These are phyloP conservation scores for Microcebus jonahi DNA, from an alignment of 2,113 vertebrate genomes.

Conservation along the genomic window DNA sequence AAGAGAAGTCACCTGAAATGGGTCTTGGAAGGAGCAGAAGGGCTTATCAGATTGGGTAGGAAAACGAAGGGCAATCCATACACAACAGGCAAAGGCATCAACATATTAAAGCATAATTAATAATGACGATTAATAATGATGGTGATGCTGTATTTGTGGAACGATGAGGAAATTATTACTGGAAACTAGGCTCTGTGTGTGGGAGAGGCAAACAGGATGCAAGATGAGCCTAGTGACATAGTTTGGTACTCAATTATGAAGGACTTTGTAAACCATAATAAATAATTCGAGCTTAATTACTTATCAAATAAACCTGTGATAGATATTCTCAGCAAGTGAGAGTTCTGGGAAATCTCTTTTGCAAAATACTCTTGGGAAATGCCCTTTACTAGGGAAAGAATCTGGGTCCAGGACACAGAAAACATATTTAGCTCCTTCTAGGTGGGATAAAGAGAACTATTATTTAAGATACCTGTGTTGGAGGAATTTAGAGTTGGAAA, in stretches of 20 bases:
- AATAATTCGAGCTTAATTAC: background rate
- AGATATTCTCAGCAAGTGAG: background rate
- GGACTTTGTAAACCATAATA: background rate
- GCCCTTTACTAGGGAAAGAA: background rate
- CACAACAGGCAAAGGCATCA: background rate
- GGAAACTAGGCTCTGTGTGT: constrained; percentile 5
- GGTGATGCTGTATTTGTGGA: background rate
- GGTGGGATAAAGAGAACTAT: background rate
- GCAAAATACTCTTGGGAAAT: background rate
- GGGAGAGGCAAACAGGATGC: background rate
- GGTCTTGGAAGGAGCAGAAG: background rate
- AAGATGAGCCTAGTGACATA: background rate
- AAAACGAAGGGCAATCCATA: background rate
- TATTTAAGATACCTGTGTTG: background rate
- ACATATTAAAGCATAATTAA: constrained; percentile 2
- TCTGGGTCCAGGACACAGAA: background rate
- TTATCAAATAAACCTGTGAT: background rate
- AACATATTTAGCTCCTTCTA: background rate
- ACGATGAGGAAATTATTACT: constrained; percentile 53
- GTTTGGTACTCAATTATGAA: constrained; percentile 4
- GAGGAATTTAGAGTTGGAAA: background rate
- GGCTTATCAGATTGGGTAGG: background rate
- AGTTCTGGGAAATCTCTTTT: background rate
- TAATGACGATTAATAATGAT: constrained; percentile 42
- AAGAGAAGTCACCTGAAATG: background rate